Evolutionary conservation across 2,888 invertebrate species (phyloP).

Genomic region (Cinara cedri): DNA sequence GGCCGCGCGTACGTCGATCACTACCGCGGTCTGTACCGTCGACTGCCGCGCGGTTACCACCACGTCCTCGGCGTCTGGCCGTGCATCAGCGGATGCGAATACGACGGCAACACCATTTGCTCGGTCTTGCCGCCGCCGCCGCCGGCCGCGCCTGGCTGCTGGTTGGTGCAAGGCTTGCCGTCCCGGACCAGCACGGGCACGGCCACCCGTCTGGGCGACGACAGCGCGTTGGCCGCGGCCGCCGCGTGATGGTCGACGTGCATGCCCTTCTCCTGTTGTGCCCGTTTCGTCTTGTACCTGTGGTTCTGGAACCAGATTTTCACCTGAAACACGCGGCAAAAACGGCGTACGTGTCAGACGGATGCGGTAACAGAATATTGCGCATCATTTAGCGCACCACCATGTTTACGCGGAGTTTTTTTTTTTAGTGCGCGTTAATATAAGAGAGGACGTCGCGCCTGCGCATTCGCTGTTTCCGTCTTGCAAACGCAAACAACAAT

Average conservation of each 20-base stretch:
- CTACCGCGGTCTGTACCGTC: too few relatives aligned
- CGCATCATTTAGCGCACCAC: too few relatives aligned
- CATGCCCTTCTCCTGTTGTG: conserved; percentile 84
- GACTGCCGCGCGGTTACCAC: conserved; percentile 62
- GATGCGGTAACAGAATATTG: too few relatives aligned
- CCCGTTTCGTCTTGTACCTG: conserved; percentile 98
- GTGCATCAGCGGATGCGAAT: conserved; percentile 64
- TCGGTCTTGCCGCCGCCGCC: conserved; percentile 60
- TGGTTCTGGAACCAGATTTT: conserved; percentile 99
- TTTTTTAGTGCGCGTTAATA: too few relatives aligned
- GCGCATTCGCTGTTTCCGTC: too few relatives aligned
- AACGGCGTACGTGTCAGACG: too few relatives aligned
- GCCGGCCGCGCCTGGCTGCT: conserved; percentile 60
- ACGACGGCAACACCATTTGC: conserved; percentile 61
- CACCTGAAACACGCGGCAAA: conserved; percentile 60
- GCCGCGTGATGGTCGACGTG: conserved; percentile 61
- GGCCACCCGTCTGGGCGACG: conserved; percentile 88
- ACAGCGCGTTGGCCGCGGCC: conserved; percentile 66
- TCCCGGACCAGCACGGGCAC: conserved; percentile 94
- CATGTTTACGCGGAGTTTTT: too few relatives aligned
- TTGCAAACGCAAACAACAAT: too few relatives aligned
- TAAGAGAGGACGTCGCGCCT: too few relatives aligned
- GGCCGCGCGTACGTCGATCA: too few relatives aligned
- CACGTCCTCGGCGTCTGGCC: conserved; percentile 63
- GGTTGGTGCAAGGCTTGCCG: conserved; percentile 81